phyloP scores from a whole-genome alignment of 1,140 invertebrate species.

The Callitettix versicolor region DNA sequence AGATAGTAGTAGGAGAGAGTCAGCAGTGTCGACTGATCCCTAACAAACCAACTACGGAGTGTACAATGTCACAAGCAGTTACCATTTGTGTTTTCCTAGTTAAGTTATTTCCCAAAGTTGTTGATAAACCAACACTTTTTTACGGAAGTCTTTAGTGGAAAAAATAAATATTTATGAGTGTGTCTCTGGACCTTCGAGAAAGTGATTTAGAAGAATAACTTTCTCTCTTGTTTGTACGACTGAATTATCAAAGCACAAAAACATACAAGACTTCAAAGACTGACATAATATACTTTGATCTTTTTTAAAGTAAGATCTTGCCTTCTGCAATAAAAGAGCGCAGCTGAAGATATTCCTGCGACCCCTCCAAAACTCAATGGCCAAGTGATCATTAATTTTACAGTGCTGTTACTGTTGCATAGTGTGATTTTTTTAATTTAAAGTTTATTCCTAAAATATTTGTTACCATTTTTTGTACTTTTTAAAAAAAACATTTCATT shows the following conservation, averaged over 20 bases:
- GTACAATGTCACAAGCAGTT: background rate
- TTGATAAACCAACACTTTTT: background rate
- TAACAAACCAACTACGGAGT: background rate
- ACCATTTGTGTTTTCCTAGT: conserved; percentile 10
- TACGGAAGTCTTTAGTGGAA: background rate
- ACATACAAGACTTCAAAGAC: conserved; percentile 13
- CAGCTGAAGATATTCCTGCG: background rate
- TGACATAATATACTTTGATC: conserved; percentile 9
- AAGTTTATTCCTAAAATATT: conserved; percentile 13
- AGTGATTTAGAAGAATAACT: too few species aligned
- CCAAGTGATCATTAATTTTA: conserved; percentile 4
- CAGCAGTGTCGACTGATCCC: conserved; percentile 19
- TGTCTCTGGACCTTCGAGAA: background rate
- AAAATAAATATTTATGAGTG: background rate
- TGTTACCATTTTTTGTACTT: conserved; percentile 9
- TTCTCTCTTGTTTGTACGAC: too few species aligned
- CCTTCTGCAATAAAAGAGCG: conserved; percentile 3
- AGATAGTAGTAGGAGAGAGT: conserved; percentile 58
- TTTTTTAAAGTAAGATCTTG: conserved; percentile 7
- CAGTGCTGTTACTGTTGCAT: background rate
- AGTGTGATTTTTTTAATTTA: conserved; percentile 6
- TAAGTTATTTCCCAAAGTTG: background rate
- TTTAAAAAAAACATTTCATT: conserved; percentile 4
- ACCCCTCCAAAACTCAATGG: background rate
- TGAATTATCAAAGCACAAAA: too few species aligned